Evolutionary conservation across 92 coral and sea anemone species (phyloP), one percentile per base, ranked within the genome.

Genomic region (Porites evermanni): DNA sequence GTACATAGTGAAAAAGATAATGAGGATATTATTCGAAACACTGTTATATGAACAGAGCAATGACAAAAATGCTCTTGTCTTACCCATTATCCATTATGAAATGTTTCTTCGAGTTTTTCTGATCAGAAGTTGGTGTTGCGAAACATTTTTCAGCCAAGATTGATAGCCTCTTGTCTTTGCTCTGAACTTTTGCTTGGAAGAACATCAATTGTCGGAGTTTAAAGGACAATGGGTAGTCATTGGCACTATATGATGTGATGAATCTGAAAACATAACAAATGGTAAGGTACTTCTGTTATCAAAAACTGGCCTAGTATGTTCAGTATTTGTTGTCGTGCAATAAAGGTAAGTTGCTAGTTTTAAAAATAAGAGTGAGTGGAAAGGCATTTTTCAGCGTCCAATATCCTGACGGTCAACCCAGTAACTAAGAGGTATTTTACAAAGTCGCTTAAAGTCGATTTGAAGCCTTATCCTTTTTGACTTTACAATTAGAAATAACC

Each of bases 131-230:
- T 24, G 84, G 75, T 9, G 84, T 80, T 14, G 84, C 84, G 24
- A 80, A 80, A 16, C 84, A 80, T 5, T 14, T 52, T 67, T 52
- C 66, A 67, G 53, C 75, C 23, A 80, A 5, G 65, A 67, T 52
- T 23, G 84, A 80, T 16, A 80, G 84, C 3, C 10, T 19, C 4
- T 68, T 51, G 65, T 80, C 84, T 20, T 80, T 80, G 17, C 52
- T 67, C 12, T 67, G 51, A 21, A 80, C 65, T 53, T 6, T 80
- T 3, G 44, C 67, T 23, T 67, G 84, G 3, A 80, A 10, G 66
- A 16, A 80, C 53, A 80, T 67, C 7, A 23, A n/a, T 23, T 80
- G 75, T 4, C 84, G 84, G 66, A 80, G 84, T 29, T 67, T 80
- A 6, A 80, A 53, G 7, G 84, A 80, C 52, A 80, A 8, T 20